Evolutionary conservation across 2,113 vertebrate species (phyloP), one percentile per base, ranked within the genome.

Genomic region (Xerus inauris): DNA sequence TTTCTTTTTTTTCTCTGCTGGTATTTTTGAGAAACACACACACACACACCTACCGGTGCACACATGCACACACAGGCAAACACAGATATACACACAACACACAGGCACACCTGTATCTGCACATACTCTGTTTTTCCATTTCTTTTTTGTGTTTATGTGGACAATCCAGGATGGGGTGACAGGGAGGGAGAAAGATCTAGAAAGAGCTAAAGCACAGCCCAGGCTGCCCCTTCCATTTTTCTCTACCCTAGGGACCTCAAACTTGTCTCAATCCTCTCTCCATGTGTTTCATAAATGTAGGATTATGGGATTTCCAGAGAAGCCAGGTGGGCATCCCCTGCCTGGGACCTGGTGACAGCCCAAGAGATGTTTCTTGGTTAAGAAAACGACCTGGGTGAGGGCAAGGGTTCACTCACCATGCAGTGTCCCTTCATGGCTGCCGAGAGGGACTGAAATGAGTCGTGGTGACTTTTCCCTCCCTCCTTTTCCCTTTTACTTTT

Each of bases 241-340:
- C 49, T 62, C 91, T 8, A 24, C 42, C 95, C 75, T 47, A 45
- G 80, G 93, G 81, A 92, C 42, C 71, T 72, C 77, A 76, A 72
- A 54, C 32, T 17, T 86, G 91, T 67, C 84, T 80, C 97, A 95
- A 91, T 94, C 96, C 92, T 90, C 83, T 83, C 76, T 82, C 84
- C 76, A 97, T 0, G 97, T 98, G 97, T 98, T 98, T 98, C 97
- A 97, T 97, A 96, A 97, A 97, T 69, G 93, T 64, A 49, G 95
- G 97, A 97, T 96, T 98, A 97, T 71, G 75, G 96, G 95, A 92
- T 97, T 97, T 98, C 87, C 97, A 96, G 96, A 62, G 96, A 93
- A 85, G 35, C 62, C 95, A 96, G 94, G 96, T 92, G 93, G 97
- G 97, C 95, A 93, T 76, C 93, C 45, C 82, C 64, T 89, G 89